Evolutionary conservation across 1,140 invertebrate genomes (phyloP), one percentile per base, ranked within the genome.

Genomic region (Drosophila pachea): DNA sequence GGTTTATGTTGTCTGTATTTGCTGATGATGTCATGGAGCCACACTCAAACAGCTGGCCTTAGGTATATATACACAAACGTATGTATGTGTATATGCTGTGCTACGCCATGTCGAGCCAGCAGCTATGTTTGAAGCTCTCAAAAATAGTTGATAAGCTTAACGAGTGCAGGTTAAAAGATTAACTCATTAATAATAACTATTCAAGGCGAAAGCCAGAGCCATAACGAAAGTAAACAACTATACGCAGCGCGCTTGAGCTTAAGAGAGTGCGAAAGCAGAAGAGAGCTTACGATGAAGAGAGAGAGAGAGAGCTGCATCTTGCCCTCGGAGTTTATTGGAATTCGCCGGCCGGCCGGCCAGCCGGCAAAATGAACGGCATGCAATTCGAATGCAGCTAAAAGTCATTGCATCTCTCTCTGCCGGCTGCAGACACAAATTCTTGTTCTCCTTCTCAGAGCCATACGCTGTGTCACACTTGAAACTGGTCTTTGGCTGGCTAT

Each of bases 221-320:
- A 45, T 32, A 60, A 73, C 32, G 65, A 79, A 79, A 84, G 79
- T 83, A 84, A 83, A 79, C 79, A 83, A 83, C 74, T 69, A 56
- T 53, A 48, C 22, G 22, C 22, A 22, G 22, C 22, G 3, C 22
- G 22, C 3, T 22, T 22, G 22, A 22, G 22, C 22, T 22, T 22
- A 22, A 22, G 22, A 22, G 22, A 22, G 22, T 22, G 22, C 22
- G 1, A 22, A 3, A 22, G 22, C 22, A 22, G 22, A 22, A 35
- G 71, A 58, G 70, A 49, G 62, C 47, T 22, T 43, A 11, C 2
- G 50, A 42, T 53, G 8, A 54, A 70, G 45, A 62, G 62, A 22
- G 22, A 22, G 22, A 22, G 22, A 22, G 22, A 22, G 22, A 22
- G 22, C 22, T 22, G 22, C 22, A 22, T 22, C 22, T 22, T 22